Conservation (phyloP, 92 coral and sea anemone species). For the Nematostella vectensis region DNA sequence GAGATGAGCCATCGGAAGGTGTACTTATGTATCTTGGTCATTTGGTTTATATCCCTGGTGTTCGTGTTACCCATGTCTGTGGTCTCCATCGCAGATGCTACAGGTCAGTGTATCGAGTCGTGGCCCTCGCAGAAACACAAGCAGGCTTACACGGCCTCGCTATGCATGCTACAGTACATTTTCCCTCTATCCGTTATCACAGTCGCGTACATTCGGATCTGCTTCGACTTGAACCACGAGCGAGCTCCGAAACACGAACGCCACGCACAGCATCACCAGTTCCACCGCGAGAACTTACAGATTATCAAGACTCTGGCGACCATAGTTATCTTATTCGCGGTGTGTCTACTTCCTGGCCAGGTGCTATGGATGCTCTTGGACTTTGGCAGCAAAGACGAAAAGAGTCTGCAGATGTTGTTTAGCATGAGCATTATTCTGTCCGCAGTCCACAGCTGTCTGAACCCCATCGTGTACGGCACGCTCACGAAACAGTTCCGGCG, state of each 20-base stretch:
- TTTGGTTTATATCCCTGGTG: conserved; percentile 43
- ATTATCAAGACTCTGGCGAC: conserved; percentile 50
- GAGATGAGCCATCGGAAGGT: conserved; percentile 46
- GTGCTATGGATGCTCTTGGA: conserved; percentile 43
- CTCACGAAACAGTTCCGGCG: conserved; percentile 90
- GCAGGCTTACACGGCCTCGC: conserved; percentile 43
- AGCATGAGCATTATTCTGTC: conserved; percentile 57
- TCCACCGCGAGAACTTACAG: conserved; percentile 33
- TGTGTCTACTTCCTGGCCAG: conserved; percentile 49
- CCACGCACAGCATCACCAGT: conserved; percentile 32
- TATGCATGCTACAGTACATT: conserved; percentile 60
- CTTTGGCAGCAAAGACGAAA: conserved; percentile 30
- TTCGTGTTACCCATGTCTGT: conserved; percentile 40
- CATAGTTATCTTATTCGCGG: conserved; percentile 42
- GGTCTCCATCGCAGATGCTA: not conserved
- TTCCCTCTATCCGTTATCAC: conserved; percentile 51
- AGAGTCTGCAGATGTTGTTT: conserved; percentile 23
- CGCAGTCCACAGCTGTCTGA: conserved; percentile 78
- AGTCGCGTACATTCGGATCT: conserved; percentile 51
- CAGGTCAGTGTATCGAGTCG: conserved; percentile 20
- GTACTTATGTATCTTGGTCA: conserved; percentile 30
- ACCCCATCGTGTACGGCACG: conserved; percentile 91
- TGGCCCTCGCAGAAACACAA: conserved; percentile 38
- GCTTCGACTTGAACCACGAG: conserved; percentile 41
- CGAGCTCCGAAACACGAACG: conserved; percentile 35